Base-by-base conservation (phyloP, 1,140 invertebrate species). In the Macrocentrus cingulum region DNA sequence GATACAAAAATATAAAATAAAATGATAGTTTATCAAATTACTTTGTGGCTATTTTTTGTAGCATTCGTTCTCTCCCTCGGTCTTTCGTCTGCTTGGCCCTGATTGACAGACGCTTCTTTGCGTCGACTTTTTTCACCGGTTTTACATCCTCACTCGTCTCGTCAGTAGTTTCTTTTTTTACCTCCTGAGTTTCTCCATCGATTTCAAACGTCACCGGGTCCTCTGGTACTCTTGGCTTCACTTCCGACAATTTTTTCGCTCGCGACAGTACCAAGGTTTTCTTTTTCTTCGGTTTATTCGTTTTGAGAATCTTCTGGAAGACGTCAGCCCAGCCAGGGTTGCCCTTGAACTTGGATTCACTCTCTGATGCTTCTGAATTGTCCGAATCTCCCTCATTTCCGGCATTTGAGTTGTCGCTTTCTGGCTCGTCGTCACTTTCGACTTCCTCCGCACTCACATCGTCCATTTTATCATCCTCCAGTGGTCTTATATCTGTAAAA, bases 41-140 rank as follows among this genome's bases (percentile, higher is more conserved):
- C 84, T 81, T 84, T 55, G 91, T 94, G 13, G 92, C 92, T 64
- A 95, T 91, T 83, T 89, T 92, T 23, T 87, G 81, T 50, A 95
- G 74, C 41, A 83, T 79, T 64, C 83, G 85, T 77, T 95, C 93
- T 61, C 84, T 82, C 59, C 91, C 86, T 68, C 87, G 85, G 63
- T 91, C 85, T 59, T 84, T 56, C 91, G 90, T 80, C 92, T 95
- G 0, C 85, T 70, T 68, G 91, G 81, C 52, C 89, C 80, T 68
- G 86, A 84, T 32, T 87, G 78, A 63, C 84, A n/a, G 82, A 64
- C 85, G 82, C 66, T 84, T 83, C 69, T 81, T 81, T 81, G 81
- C 87, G 81, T 83, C 58, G 52, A 39, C 37, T 45, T 59, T 61
- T 69, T 54, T 48, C 57, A 0, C 11, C 25, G 19, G 1, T 59